phyloP scores from a whole-genome alignment of 2,888 invertebrate genomes.

The Steinernema hermaphroditum region DNA sequence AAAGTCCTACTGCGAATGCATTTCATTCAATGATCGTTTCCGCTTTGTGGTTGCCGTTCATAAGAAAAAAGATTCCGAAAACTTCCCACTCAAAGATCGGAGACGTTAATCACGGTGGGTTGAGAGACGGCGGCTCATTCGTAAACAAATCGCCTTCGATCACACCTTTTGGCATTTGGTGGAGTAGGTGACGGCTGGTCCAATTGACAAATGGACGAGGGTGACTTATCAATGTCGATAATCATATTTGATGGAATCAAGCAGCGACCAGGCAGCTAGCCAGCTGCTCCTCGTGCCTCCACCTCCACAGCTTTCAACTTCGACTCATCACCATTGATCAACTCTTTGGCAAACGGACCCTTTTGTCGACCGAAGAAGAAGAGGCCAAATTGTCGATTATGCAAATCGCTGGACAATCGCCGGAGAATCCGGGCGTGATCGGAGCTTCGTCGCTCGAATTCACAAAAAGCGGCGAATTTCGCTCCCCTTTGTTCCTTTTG shows the following conservation, averaged over 20 bases:
- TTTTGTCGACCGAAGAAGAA: no score
- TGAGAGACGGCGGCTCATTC: not conserved
- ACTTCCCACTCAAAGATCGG: no score
- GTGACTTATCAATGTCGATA: slow-evolving; percentile 1
- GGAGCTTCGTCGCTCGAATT: not conserved
- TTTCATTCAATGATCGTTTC: no score
- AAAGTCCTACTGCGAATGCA: no score
- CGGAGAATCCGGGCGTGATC: not conserved
- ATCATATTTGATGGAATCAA: not conserved
- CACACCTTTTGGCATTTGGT: slow-evolving; percentile 4
- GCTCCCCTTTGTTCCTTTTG: not conserved
- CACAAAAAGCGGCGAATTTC: not conserved
- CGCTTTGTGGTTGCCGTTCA: no score
- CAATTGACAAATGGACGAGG: slow-evolving; percentile 7
- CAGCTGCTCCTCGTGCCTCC: slow-evolving; percentile 7
- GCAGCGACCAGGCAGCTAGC: not conserved
- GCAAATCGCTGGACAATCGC: not conserved
- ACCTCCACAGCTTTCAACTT: no score
- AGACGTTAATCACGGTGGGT: not conserved
- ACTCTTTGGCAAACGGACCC: no score
- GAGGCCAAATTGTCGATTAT: not conserved
- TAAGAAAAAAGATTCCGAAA: no score
- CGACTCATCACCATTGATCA: no score
- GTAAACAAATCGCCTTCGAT: not conserved
- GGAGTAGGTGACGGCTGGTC: no score